Conservation (phyloP, 2,797 vertebrate species). For the Hypotaenidia philippensis region DNA sequence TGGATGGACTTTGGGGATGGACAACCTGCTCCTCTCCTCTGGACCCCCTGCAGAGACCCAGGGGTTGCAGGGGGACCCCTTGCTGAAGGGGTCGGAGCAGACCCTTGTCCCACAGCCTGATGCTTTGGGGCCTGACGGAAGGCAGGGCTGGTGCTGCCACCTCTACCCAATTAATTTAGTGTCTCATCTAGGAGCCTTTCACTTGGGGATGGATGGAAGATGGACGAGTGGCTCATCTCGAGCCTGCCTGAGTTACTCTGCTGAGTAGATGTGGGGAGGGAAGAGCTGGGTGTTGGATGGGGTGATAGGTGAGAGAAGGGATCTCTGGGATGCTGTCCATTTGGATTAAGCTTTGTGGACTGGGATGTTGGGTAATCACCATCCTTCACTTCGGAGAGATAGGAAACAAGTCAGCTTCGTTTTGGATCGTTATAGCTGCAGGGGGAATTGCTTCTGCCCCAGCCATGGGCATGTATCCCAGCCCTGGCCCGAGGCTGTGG, state of each 20-base stretch:
- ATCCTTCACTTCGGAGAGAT: slow-evolving; percentile 56
- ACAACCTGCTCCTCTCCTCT: background rate
- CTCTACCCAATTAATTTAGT: background rate
- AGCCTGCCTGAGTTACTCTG: background rate
- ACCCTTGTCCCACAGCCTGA: background rate
- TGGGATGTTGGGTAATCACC: slow-evolving; percentile 50
- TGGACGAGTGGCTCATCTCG: no score
- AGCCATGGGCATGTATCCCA: background rate
- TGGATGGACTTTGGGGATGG: background rate
- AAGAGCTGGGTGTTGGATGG: background rate
- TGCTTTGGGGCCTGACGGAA: background rate
- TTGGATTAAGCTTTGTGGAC: slow-evolving; percentile 50
- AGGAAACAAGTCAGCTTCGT: slow-evolving; percentile 51
- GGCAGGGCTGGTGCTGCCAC: background rate
- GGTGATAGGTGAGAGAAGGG: slow-evolving; percentile 11
- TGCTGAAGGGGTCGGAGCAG: rapidly evolving
- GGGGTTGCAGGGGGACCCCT: background rate
- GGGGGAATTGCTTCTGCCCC: background rate
- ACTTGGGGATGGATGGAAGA: no score
- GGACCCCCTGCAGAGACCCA: rapidly evolving
- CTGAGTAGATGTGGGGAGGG: background rate
- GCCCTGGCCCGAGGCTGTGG: rapidly evolving
- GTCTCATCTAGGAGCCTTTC: background rate
- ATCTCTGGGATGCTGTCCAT: slow-evolving; percentile 38
- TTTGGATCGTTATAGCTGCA: slow-evolving; percentile 16